Evolutionary conservation across 2,113 vertebrate species (phyloP).

Genomic region (Callorhinus ursinus): DNA sequence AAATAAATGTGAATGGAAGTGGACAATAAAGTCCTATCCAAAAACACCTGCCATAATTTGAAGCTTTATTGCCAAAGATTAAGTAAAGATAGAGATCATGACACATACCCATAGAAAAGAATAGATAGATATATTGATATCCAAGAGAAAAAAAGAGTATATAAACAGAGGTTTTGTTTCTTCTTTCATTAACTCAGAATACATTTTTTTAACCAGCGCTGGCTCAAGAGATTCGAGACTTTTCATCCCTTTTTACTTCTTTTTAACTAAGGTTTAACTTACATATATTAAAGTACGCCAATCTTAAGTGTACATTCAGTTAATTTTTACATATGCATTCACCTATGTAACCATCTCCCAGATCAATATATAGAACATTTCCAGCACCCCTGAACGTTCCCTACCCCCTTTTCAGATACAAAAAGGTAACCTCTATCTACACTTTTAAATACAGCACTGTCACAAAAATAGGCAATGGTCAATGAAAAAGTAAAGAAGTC

Average conservation of each 20-base stretch:
- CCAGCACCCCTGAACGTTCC: neutral
- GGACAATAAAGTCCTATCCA: neutral
- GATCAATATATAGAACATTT: neutral
- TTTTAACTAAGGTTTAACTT: neutral
- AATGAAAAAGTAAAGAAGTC: neutral
- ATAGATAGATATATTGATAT: neutral
- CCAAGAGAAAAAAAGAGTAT: neutral
- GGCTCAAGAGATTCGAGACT: neutral
- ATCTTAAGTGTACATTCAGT: neutral
- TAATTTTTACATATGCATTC: neutral
- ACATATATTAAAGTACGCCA: neutral
- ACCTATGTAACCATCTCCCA: neutral
- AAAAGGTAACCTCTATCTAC: neutral
- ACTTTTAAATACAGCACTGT: neutral
- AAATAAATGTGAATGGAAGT: neutral
- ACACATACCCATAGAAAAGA: neutral
- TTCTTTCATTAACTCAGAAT: neutral
- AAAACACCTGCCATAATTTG: neutral
- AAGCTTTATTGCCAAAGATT: slow-evolving; percentile 17
- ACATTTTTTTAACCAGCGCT: neutral
- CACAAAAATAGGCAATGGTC: neutral
- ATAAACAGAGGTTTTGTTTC: neutral
- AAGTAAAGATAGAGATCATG: neutral
- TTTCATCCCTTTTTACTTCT: slow-evolving; percentile 28
- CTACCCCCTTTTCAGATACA: neutral